These are phyloP conservation scores for Micromys minutus DNA, from an alignment of 2,113 vertebrate species.

Conservation along the genomic window DNA sequence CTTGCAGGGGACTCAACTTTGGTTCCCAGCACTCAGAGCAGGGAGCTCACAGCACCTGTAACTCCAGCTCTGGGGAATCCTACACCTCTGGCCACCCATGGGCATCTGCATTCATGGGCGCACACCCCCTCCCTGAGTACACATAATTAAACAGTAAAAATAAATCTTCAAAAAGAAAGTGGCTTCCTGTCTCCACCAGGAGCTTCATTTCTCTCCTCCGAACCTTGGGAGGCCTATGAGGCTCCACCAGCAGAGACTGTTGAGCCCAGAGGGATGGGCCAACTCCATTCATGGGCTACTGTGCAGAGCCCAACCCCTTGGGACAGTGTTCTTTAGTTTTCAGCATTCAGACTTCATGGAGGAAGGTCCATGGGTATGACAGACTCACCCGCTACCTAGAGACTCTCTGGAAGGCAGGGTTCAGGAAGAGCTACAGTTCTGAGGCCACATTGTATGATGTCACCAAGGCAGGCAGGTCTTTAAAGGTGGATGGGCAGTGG, in stretches of 20 bases:
- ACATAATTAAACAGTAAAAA: not conserved
- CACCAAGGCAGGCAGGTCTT: accelerated
- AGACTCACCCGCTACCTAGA: not conserved
- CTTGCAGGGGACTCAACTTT: not conserved
- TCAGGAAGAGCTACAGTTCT: not conserved
- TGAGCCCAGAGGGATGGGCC: not conserved
- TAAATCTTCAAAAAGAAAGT: not conserved
- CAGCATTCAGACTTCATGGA: accelerated
- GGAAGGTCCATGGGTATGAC: accelerated
- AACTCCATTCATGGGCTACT: accelerated
- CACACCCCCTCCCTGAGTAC: not conserved
- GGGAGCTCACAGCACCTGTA: not conserved
- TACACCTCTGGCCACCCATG: not conserved
- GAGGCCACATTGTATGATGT: not conserved
- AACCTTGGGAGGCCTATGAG: accelerated
- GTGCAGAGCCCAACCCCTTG: not conserved
- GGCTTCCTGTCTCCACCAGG: not conserved
- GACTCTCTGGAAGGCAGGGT: no score
- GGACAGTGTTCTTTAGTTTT: accelerated
- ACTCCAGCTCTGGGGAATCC: not conserved
- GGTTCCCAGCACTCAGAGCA: not conserved
- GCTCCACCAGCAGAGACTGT: not conserved
- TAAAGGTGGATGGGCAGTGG: not conserved
- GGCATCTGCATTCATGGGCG: not conserved
- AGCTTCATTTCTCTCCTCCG: not conserved